These are phyloP conservation scores for Entomyzon cyanotis DNA, from an alignment of 2,113 vertebrate species.

Conservation along the genomic window DNA sequence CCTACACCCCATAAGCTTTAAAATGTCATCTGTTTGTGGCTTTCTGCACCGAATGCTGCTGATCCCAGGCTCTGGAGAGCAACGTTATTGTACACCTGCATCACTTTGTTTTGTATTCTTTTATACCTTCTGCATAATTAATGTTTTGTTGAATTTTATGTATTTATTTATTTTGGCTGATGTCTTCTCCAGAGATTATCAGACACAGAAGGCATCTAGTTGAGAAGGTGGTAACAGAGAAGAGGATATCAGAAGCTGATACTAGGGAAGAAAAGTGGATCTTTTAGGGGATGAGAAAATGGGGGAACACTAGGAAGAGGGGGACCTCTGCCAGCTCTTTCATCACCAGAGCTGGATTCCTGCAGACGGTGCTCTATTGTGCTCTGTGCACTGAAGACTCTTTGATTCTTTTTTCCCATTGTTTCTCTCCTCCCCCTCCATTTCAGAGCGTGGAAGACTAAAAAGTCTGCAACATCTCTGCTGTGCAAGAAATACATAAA, in stretches of 20 bases:
- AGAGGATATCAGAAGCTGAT: not conserved
- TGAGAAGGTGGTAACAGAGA: not conserved
- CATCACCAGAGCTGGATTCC: not conserved
- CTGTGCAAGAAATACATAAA: not conserved
- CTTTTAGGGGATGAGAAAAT: not conserved
- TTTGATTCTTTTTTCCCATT: not conserved
- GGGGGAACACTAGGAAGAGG: not conserved
- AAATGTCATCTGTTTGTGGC: not conserved
- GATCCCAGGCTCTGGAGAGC: not conserved
- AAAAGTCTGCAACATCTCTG: not conserved
- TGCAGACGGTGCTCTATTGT: not conserved
- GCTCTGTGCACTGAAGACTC: not conserved
- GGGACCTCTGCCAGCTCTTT: not conserved
- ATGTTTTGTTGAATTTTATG: slow-evolving; percentile 25
- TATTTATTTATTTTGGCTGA: slow-evolving; percentile 3
- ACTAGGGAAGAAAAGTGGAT: not conserved
- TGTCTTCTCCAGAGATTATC: not conserved
- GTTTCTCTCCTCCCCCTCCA: rapidly evolving
- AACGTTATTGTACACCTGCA: not conserved
- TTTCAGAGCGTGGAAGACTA: not conserved
- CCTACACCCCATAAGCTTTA: not conserved
- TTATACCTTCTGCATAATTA: slow-evolving; percentile 41
- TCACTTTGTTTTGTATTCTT: not conserved
- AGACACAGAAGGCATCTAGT: not conserved
- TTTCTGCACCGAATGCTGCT: not conserved